phyloP scores from a whole-genome alignment of 2,797 vertebrate genomes.

The Odontamblyopus lacepedii region DNA sequence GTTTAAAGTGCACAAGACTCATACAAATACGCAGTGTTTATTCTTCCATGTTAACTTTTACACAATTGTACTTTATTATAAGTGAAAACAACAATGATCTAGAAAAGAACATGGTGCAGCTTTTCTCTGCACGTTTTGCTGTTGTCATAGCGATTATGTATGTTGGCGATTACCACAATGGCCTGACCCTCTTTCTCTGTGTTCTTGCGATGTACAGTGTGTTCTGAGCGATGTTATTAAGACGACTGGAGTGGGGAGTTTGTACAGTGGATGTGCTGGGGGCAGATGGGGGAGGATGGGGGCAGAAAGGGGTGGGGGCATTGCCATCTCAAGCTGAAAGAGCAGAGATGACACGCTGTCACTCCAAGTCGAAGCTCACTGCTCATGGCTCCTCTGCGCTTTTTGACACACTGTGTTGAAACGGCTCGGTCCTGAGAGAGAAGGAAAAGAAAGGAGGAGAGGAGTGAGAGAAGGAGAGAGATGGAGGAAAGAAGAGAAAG shows the following conservation, averaged over 20 bases:
- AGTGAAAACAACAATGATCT: too few species aligned
- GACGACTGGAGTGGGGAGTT: constrained; percentile 30
- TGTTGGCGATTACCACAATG: too few species aligned
- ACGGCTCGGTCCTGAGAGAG: constrained; percentile 13
- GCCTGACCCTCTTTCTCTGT: constrained; percentile 29
- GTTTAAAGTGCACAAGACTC: too few species aligned
- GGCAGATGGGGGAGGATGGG: too few species aligned
- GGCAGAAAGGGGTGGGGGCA: constrained; percentile 17
- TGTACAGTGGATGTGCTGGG: constrained; percentile 26
- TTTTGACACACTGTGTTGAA: constrained; percentile 70
- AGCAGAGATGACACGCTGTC: constrained; percentile 74
- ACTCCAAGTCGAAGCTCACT: constrained; percentile 70
- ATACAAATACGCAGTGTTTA: too few species aligned
- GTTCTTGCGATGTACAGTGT: constrained; percentile 61
- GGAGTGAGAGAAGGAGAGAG: neutral
- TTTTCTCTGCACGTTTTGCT: too few species aligned
- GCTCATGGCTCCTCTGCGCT: constrained; percentile 59
- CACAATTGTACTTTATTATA: too few species aligned
- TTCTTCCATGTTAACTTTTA: too few species aligned
- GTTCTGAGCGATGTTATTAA: constrained; percentile 39
- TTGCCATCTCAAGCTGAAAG: constrained; percentile 71
- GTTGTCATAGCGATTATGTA: too few species aligned
- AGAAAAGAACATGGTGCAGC: too few species aligned
- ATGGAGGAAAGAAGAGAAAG: neutral
- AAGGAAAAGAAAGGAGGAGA: neutral